These are phyloP conservation scores for Scaptomyza cyrtandrae DNA, from an alignment of 2,888 invertebrate species.

Conservation along the genomic window DNA sequence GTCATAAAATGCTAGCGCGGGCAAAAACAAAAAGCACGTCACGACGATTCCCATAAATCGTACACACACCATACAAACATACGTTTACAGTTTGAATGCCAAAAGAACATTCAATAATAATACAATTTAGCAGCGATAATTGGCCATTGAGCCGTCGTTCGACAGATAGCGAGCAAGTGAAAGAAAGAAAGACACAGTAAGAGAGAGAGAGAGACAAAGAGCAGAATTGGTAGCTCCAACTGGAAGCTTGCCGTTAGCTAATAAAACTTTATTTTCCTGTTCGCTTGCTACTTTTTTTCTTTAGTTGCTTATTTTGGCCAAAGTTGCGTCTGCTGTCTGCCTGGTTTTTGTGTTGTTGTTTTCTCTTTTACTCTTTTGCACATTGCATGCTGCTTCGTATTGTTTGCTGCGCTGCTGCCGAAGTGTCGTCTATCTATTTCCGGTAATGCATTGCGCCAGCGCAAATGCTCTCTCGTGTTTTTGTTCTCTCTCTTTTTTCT, in stretches of 20 bases:
- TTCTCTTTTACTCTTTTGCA: slow-evolving; percentile 43
- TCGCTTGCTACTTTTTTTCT: slow-evolving; percentile 31
- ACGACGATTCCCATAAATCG: slow-evolving; percentile 66
- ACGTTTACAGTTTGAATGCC: slow-evolving; percentile 30
- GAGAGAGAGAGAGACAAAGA: slow-evolving; percentile 2
- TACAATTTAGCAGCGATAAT: slow-evolving; percentile 76
- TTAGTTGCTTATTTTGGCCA: slow-evolving; percentile 39
- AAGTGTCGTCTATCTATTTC: slow-evolving; percentile 48
- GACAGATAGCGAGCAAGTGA: slow-evolving; percentile 12
- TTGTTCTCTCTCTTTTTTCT: slow-evolving; percentile 18
- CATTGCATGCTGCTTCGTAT: slow-evolving; percentile 51
- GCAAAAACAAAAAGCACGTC: slow-evolving; percentile 19
- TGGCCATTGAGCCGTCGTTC: slow-evolving; percentile 58
- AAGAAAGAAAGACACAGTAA: background rate
- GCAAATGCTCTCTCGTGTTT: slow-evolving; percentile 37
- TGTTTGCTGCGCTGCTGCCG: slow-evolving; percentile 18
- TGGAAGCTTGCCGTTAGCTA: slow-evolving; percentile 41
- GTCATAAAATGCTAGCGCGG: slow-evolving; percentile 43
- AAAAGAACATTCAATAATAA: slow-evolving; percentile 72
- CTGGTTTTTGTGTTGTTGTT: slow-evolving; percentile 3
- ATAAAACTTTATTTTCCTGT: slow-evolving; percentile 44
- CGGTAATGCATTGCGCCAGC: slow-evolving; percentile 67
- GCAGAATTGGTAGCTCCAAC: slow-evolving; percentile 1
- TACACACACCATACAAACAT: slow-evolving; percentile 7
- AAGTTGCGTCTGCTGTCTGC: slow-evolving; percentile 11